Evolutionary conservation across 2,113 vertebrate species (phyloP), one percentile per base, ranked within the genome.

Genomic region (Vanacampus margaritifer): DNA sequence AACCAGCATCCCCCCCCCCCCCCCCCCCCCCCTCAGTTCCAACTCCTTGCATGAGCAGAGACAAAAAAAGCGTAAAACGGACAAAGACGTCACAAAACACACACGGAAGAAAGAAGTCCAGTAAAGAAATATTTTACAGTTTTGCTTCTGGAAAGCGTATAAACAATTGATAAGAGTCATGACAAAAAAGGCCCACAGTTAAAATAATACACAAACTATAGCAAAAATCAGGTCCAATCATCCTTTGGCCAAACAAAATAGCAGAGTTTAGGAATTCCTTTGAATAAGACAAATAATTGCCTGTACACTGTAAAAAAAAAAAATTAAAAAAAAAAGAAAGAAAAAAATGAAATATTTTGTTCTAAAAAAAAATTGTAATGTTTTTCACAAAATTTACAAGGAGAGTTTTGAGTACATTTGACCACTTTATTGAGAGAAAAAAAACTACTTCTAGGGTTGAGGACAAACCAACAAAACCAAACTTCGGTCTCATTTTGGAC

Each of bases 141-240:
- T 70, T 80, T 43, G 60, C 43, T 62, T 62, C n/a, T 16, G n/a
- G 37, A 72, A 80, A 87, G 81, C 24, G 71, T 68, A 63, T 65
- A 56, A 53, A 19, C 3, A 76, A 70, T 51, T 72, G 53, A 53
- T 79, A 46, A n/a, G 61, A 14, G 65, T 45, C 76, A 54, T 67
- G 77, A 71, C 68, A 66, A 69, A 75, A 50, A 64, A 35, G 78
- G 72, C 56, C 79, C 79, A 85, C 65, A 59, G 64, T 65, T 82
- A 76, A 84, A 84, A 88, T 78, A 67, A 79, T 2, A 3, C 14
- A 74, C 86, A 84, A 84, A 87, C 87, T 83, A 85, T 71, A 82
- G 72, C 79, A 17, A n/a, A 41, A 37, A 60, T 73, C 63, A 76
- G 74, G 81, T 86, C 72, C 78, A 78, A 85, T 72, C 56, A 76